Evolutionary conservation across 2,888 invertebrate genomes (phyloP), one percentile per base, ranked within the genome.

Genomic region (Nomada ferruginata): DNA sequence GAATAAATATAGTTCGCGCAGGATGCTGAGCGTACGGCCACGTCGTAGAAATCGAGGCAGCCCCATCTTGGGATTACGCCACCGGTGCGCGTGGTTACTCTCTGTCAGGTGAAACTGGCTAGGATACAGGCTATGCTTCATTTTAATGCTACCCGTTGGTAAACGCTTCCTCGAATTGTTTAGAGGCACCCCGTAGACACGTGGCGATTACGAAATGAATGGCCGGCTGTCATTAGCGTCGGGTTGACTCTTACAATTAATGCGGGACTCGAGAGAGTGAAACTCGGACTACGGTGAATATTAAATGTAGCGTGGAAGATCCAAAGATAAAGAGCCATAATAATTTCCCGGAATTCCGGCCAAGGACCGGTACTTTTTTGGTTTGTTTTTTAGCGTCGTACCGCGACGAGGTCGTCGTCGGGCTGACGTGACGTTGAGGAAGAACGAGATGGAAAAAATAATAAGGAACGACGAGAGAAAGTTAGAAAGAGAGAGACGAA

Each of bases 331-430:
- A 63, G 74, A 70, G 61, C 18, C 59, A 15, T 73, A 64, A 75
- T 76, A 65, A 66, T 82, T 77, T 82, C 76, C 68, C 63, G 75
- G 77, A 83, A 83, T 77, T 77, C 52, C 74, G 59, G 9, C 29
- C 44, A n/a, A 15, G 55, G 68, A 73, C 73, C 69, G 73, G 75
- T 82, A 76, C 70, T 55, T 60, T 36, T 36, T 36, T 36, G 36
- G 36, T 36, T 36, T 36, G 36, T 36, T 36, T 36, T 71, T 66
- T 47, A 63, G 77, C 69, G 44, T 74, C 61, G 70, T 66, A 66
- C 70, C 55, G 47, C 36, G 70, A 50, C 76, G 70, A 64, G 74
- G 73, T 72, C 76, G 73, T 63, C 82, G 71, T 82, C 72, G 29
- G 44, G 23, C 69, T 69, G 68, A 71, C 78, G 23, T 15, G 42